Conservation (phyloP, 2,888 invertebrate species). For the Hanleya hanleyi region DNA sequence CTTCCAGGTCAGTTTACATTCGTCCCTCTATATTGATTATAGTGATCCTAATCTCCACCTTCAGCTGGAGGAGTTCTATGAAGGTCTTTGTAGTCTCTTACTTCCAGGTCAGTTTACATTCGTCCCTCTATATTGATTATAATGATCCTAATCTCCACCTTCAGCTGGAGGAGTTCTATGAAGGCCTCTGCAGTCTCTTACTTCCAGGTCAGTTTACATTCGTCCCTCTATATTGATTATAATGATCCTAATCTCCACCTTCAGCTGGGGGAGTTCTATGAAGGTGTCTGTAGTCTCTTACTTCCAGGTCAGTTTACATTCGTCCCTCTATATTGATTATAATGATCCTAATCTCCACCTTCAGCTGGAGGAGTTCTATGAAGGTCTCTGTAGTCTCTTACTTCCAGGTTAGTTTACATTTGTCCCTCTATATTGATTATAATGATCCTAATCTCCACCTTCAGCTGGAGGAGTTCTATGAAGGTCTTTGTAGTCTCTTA, state of each 20-base stretch:
- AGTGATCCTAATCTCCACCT: conserved; percentile 89
- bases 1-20: conserved; percentile 81
- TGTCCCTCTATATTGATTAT: too few species aligned
- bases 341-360: too few species aligned
- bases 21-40: too few species aligned
- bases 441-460: too few species aligned
- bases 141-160: conserved; percentile 89
- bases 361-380: too few species aligned
- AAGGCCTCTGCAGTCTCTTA: conserved; percentile 85
- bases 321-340: too few species aligned
- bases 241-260: conserved; percentile 89
- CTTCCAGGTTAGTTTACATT: too few species aligned
- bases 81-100: conserved; percentile 85
- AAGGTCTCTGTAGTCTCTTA: too few species aligned
- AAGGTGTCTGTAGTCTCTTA: conserved; percentile 85
- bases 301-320: conserved; percentile 81
- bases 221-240: too few species aligned
- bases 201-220: conserved; percentile 81
- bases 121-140: too few species aligned
- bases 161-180: conserved; percentile 85
- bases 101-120: conserved; percentile 81
- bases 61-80: conserved; percentile 85
- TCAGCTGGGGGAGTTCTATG: conserved; percentile 85
- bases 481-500: too few species aligned
- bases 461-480: too few species aligned